Percentiles rank a stretch among this genome's conserved stretches.
Evolutionary conservation across 2,797 vertebrate genomes (phyloP).

Genomic region (Malacoctenus gilli): DNA sequence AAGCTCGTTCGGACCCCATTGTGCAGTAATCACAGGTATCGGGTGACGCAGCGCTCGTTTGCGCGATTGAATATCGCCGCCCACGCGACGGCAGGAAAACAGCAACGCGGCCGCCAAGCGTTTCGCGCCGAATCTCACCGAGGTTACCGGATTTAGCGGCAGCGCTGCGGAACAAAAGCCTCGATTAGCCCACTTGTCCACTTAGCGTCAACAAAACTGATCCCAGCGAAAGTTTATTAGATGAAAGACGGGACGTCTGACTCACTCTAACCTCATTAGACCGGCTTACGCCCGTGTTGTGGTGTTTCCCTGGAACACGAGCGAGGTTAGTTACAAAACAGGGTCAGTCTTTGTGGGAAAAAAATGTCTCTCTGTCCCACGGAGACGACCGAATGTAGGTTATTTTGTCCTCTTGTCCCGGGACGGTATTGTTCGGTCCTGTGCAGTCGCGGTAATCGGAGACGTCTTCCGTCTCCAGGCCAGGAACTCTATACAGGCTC

Average conservation of each 20-base stretch:
- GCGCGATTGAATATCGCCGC: constrained; percentile 28
- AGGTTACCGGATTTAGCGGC: constrained; percentile 46
- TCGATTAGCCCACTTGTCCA: constrained; percentile 54
- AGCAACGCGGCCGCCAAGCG: constrained; percentile 43
- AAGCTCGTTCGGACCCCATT: constrained; percentile 57
- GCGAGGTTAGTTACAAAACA: constrained; percentile 38
- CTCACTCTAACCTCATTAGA: constrained; percentile 12
- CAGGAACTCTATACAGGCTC: constrained; percentile 41
- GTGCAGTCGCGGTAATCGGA: constrained; percentile 62
- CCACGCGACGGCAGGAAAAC: constrained; percentile 38
- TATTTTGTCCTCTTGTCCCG: constrained; percentile 25
- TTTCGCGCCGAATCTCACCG: constrained; percentile 37
- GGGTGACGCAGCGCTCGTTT: constrained; percentile 52
- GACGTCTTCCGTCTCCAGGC: constrained; percentile 54
- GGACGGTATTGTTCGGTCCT: constrained; percentile 52
- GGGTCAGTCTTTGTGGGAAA: constrained; percentile 29
- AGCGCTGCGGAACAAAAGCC: constrained; percentile 46
- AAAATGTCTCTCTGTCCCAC: constrained; percentile 10
- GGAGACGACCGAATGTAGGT: constrained; percentile 28
- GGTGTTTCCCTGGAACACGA: constrained; percentile 12
- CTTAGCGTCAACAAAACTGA: constrained; percentile 30
- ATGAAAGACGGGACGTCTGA: constrained; percentile 19
- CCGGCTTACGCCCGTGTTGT: background rate
- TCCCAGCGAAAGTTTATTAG: constrained; percentile 23
- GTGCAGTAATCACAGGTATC: constrained; percentile 60